Evolutionary conservation across 2,797 vertebrate genomes (phyloP).

Genomic region (Malacoctenus gilli): DNA sequence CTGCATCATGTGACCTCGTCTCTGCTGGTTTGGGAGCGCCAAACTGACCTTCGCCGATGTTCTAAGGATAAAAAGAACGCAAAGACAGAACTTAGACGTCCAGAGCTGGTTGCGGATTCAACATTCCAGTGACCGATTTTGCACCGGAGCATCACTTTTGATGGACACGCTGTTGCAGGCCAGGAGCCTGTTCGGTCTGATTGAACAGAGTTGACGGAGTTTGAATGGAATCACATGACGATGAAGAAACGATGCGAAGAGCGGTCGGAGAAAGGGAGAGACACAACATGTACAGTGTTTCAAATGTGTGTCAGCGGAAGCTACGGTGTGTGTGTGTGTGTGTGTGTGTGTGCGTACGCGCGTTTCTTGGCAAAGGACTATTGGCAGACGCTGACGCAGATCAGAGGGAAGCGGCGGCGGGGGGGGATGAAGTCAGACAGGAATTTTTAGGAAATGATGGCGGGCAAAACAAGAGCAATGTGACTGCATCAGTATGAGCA

Average conservation of each 20-base stretch:
- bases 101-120: no score
- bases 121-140: constrained; percentile 30
- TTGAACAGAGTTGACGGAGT: constrained; percentile 23
- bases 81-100: no score
- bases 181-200: constrained; percentile 58
- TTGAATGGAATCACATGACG: constrained; percentile 57
- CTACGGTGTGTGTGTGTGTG: constrained; percentile 15
- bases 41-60: no score
- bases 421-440: constrained; percentile 47
- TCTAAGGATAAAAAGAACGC: no score
- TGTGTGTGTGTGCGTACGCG: constrained; percentile 26
- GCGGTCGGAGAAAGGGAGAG: neutral
- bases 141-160: constrained; percentile 9
- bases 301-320: constrained; percentile 44
- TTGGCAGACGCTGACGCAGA: constrained; percentile 56
- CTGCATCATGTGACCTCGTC: neutral
- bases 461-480: constrained; percentile 47
- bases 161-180: constrained; percentile 29
- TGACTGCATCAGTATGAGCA: constrained; percentile 31
- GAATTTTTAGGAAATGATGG: constrained; percentile 56
- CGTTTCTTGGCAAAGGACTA: constrained; percentile 46
- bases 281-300: constrained; percentile 45
- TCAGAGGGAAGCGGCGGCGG: constrained; percentile 22
- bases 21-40: no score
- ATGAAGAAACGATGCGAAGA: constrained; percentile 19